Conservation (phyloP, 1,140 invertebrate species). For the Aphaenogaster rudis region DNA sequence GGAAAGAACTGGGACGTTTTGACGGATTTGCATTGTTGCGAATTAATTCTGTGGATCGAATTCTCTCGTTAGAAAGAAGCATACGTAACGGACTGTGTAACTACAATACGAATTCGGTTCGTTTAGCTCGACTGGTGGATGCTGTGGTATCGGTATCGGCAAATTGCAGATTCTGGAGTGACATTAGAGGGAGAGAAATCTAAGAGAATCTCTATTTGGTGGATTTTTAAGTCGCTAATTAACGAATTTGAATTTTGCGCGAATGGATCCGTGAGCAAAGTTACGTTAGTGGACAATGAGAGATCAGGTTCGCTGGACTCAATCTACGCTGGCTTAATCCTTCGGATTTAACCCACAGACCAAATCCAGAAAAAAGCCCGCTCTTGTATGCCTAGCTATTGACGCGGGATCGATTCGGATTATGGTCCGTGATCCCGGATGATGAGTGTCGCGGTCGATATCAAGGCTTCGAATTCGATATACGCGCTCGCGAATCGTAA, state of each 20-base stretch:
- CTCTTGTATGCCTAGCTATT: conserved; percentile 26
- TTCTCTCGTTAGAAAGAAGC: neutral
- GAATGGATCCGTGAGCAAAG: neutral
- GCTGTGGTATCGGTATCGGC: neutral
- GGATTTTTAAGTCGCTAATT: neutral
- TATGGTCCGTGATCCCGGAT: conserved; percentile 49
- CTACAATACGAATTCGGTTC: too few species aligned
- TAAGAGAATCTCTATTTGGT: neutral
- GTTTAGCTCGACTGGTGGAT: neutral
- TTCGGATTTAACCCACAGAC: neutral
- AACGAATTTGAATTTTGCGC: neutral
- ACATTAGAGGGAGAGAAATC: neutral
- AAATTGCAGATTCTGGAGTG: neutral
- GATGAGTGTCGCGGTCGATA: conserved; percentile 41
- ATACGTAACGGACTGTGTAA: neutral
- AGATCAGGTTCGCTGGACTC: conserved; percentile 2
- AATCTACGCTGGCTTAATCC: conserved; percentile 23
- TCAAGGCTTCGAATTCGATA: conserved; percentile 39
- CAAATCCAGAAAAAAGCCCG: conserved; percentile 22
- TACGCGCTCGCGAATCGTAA: conserved; percentile 11
- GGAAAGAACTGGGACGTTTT: neutral
- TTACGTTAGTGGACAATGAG: conserved; percentile 8
- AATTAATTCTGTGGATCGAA: neutral
- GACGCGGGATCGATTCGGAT: conserved; percentile 42
- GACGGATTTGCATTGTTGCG: neutral